Conservation (phyloP, 2,113 vertebrate genomes). For the Syngnathus typhle region DNA sequence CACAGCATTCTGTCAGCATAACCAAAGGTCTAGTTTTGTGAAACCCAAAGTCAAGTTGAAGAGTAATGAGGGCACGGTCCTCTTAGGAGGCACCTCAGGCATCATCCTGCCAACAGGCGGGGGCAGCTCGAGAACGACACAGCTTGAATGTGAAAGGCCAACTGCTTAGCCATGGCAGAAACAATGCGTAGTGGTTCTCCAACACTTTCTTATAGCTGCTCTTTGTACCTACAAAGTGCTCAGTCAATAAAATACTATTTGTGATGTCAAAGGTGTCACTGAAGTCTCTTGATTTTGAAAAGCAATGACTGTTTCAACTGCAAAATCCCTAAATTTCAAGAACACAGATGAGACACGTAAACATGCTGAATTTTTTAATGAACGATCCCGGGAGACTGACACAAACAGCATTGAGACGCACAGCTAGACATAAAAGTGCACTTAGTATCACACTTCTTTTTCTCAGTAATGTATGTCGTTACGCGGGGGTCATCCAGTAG, state of each 20-base stretch:
- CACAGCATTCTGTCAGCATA: conserved; percentile 75
- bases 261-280: conserved; percentile 37
- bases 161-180: conserved; percentile 35
- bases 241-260: conserved; percentile 27
- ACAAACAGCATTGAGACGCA: conserved; percentile 34
- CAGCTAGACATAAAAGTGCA: conserved; percentile 49
- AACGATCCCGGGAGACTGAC: conserved; percentile 59
- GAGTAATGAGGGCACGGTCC: conserved; percentile 71
- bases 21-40: conserved; percentile 73
- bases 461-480: too few species aligned
- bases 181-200: background rate
- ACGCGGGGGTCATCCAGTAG: too few species aligned
- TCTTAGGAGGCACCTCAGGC: conserved; percentile 66
- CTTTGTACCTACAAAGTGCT: conserved; percentile 36
- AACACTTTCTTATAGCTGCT: background rate
- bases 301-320: conserved; percentile 50
- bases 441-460: conserved; percentile 20
- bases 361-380: conserved; percentile 43
- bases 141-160: conserved; percentile 59
- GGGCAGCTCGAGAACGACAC: conserved; percentile 53
- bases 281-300: conserved; percentile 50
- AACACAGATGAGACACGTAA: conserved; percentile 49
- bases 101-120: conserved; percentile 65
- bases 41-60: conserved; percentile 76
- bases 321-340: conserved; percentile 58